phyloP scores from a whole-genome alignment of 37 sponge, comb jelly and placozoan species.

The Mnemiopsis leidyi region DNA sequence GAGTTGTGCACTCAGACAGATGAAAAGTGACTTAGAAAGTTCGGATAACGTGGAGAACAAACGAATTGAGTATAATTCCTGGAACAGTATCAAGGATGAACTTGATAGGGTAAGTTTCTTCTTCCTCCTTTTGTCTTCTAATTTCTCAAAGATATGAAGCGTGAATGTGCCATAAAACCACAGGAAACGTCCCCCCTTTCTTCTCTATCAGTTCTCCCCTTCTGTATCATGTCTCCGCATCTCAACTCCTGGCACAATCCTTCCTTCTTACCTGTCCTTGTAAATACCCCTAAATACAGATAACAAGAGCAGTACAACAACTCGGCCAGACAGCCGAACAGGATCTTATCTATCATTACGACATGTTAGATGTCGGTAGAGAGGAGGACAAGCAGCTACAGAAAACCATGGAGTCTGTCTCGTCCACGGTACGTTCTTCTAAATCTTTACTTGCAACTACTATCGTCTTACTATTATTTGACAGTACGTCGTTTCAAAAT shows the following conservation, averaged over 20 bases:
- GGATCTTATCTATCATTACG: slow-evolving; percentile 51
- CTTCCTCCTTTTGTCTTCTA: no score
- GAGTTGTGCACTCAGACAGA: background rate
- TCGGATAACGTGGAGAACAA: background rate
- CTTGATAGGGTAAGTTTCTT: slow-evolving; percentile 29
- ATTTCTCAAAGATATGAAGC: no score
- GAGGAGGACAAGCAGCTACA: slow-evolving; percentile 53
- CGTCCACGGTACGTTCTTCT: background rate
- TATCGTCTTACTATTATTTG: background rate
- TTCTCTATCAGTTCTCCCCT: background rate
- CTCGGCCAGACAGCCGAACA: slow-evolving; percentile 34
- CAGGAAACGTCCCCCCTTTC: no score
- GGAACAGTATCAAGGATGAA: slow-evolving; percentile 49
- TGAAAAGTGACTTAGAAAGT: slow-evolving; percentile 5
- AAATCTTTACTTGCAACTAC: background rate
- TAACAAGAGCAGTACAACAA: background rate
- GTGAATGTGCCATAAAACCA: no score
- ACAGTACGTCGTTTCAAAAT: background rate
- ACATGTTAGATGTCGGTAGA: slow-evolving; percentile 42
- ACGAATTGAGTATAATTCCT: background rate
- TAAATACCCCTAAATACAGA: background rate
- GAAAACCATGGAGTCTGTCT: slow-evolving; percentile 14
- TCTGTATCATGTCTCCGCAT: background rate
- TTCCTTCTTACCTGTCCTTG: no score
- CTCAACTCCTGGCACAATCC: background rate